A percentile compares a stretch with the other conserved stretches of the same genome.
Evolutionary conservation across 2,797 vertebrate species (phyloP).

Genomic region (Ciconia nigra): DNA sequence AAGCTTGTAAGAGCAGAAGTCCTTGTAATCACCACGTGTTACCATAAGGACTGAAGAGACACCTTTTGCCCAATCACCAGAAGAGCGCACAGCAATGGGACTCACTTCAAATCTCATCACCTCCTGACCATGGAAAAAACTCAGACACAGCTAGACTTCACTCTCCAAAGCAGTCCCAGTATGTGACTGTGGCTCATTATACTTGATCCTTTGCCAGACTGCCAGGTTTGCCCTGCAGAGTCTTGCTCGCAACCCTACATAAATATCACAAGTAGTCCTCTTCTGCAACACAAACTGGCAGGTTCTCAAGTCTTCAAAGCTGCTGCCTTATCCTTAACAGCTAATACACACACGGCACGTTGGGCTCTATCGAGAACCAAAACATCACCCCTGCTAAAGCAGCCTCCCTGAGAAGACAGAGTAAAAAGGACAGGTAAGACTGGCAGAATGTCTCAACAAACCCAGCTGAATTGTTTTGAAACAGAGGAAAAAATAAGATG

Average conservation of each 20-base stretch:
- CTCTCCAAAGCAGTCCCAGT: not conserved
- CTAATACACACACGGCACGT: too few relatives aligned
- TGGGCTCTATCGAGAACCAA: not conserved
- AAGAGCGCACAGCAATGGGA: not conserved
- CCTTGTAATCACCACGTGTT: not conserved
- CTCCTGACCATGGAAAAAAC: not conserved
- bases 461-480: not conserved
- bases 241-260: not conserved
- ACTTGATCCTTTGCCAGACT: not conserved
- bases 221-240: not conserved
- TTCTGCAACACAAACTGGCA: not conserved
- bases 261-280: not conserved
- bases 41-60: not conserved
- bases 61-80: not conserved
- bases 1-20: not conserved
- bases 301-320: not conserved
- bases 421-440: not conserved
- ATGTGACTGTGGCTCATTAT: not conserved
- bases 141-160: not conserved
- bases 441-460: not conserved
- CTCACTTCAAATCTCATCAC: not conserved
- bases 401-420: not conserved
- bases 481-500: not conserved
- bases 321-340: not conserved
- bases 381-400: not conserved